These are phyloP conservation scores for Marmota monax DNA, from an alignment of 2,113 vertebrate genomes.

Conservation along the genomic window DNA sequence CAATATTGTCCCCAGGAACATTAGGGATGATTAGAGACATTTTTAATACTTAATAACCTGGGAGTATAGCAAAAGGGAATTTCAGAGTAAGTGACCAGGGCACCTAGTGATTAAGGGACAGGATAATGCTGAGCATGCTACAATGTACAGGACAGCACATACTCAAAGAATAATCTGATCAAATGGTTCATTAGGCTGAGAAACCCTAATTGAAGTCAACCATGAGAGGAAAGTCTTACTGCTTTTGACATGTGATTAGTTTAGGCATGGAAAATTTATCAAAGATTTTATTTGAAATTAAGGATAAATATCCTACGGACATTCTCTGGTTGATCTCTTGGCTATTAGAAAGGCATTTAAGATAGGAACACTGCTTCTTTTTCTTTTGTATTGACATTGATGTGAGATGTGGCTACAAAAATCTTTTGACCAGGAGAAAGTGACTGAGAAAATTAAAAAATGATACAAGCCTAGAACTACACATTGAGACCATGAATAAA, in stretches of 20 bases:
- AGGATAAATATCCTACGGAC: neutral
- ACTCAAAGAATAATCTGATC: neutral
- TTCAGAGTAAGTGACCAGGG: no score
- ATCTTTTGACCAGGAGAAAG: neutral
- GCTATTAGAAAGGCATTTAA: neutral
- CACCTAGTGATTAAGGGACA: neutral
- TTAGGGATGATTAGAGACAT: neutral
- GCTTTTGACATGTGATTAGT: neutral
- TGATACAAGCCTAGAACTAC: neutral
- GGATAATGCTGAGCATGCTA: neutral
- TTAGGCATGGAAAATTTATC: no score
- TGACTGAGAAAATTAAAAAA: neutral
- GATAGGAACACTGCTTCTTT: neutral
- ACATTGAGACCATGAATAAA: neutral
- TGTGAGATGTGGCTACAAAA: neutral
- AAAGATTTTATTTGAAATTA: neutral
- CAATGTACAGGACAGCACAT: neutral
- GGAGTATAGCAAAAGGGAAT: fast-evolving
- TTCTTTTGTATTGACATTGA: neutral
- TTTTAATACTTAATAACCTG: neutral
- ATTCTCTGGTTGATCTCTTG: neutral
- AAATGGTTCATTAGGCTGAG: neutral
- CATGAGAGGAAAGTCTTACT: neutral
- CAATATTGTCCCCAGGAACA: neutral
- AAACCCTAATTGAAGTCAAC: neutral